Conservation (phyloP, 2,113 vertebrate genomes). For the Eretmochelys imbricata region DNA sequence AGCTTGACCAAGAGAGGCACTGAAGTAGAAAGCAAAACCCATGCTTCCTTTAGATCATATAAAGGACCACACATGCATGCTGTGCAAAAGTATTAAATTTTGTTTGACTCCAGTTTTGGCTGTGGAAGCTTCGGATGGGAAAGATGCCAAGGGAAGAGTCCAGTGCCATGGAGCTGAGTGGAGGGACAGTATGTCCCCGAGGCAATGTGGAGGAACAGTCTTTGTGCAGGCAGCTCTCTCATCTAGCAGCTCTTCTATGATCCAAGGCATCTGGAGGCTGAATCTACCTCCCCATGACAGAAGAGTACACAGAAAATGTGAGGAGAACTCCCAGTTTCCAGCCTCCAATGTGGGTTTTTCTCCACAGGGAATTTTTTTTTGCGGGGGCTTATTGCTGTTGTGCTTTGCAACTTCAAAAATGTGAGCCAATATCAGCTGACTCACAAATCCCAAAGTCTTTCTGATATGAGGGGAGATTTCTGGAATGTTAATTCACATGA, state of each 20-base stretch:
- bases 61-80: not conserved
- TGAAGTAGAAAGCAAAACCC: not conserved
- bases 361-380: not conserved
- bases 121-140: not conserved
- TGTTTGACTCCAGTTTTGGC: not conserved
- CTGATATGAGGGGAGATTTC: not conserved
- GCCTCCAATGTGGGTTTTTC: not conserved
- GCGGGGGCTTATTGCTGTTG: not conserved
- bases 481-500: not conserved
- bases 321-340: not conserved
- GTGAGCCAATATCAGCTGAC: not conserved
- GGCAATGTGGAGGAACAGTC: not conserved
- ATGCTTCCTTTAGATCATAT: not conserved
- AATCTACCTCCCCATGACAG: not conserved
- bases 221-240: not conserved
- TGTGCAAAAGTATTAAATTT: not conserved
- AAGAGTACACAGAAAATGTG: not conserved
- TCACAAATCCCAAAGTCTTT: not conserved
- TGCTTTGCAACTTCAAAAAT: not conserved
- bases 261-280: not conserved
- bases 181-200: not conserved
- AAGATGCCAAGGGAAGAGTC: not conserved
- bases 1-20: not conserved
- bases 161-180: not conserved
- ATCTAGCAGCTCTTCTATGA: not conserved